Evolutionary conservation across 1,140 invertebrate species (phyloP), one percentile per base, ranked within the genome.

Genomic region (Zophobas atratus): DNA sequence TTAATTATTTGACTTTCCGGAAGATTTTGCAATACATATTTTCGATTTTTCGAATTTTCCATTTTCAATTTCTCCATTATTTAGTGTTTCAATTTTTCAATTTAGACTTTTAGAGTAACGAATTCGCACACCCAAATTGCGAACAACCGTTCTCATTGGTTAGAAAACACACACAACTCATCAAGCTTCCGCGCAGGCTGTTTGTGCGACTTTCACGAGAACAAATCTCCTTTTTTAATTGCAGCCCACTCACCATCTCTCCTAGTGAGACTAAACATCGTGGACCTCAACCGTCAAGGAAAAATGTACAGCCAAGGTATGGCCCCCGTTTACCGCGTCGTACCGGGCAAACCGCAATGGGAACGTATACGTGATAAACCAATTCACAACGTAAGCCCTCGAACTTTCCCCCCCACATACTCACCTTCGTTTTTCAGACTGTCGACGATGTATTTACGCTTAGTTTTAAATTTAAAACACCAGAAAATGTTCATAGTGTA

Each of bases 261-360:
- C 34, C 82, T 90, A 79, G 91, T 97, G 43, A 94, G 93, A 86
- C 89, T 97, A 71, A 97, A 97, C 85, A 89, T 98, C 46, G 91
- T 96, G 83, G 96, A 97, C 88, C 86, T 97, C 73, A 97, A 97
- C 87, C 92, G 93, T 82, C 96, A 98, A 89, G 91, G 93, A 33
- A 97, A 96, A 88, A 92, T 98, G 88, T 98, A 95, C 83, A 94
- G 93, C 83, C 95, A 97, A 87, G 96, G 96, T 38, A 96, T 97
- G 93, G 91, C 92, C 38, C 96, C 96, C 5, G 94, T 98, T 20
- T 94, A 89, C 77, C 89, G 91, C 80, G 89, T 91, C 35, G 82
- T 92, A 49, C 93, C 92, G 46, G 92, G 92, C 36, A 92, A 92
- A 84, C 89, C 89, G 6, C 90, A 93, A 67, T 97, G 95, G 95